Evolutionary conservation across 2,888 invertebrate genomes (phyloP), one percentile per base, ranked within the genome.

Genomic region (Myopa tessellatipennis): DNA sequence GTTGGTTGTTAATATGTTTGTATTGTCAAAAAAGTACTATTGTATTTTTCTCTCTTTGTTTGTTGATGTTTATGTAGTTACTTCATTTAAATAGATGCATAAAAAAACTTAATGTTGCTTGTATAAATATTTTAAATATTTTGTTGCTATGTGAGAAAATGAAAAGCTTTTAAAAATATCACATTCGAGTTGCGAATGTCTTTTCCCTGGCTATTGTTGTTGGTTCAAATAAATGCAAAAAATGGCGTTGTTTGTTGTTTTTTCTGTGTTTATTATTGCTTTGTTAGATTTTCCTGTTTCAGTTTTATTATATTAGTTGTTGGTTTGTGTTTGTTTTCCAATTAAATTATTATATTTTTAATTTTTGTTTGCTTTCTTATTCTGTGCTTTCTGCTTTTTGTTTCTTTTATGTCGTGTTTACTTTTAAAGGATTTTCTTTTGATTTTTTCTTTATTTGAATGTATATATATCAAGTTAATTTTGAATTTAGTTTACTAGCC

Each of bases 181-280:
- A 88, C 88, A 88, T 87, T 87, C 88, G 88, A 87, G 86, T 87
- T 88, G 85, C 84, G 88, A 87, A 88, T 88, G 87, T 87, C 26
- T 86, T 88, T 85, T 87, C 88, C 87, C 82, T 78, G 88, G 88
- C 88, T 88, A 88, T 87, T 88, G 87, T 82, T 85, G 83, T 82
- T 85, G 83, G 83, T 80, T 86, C 85, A 86, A 88, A 87, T 86
- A 86, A 86, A 86, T 85, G 84, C 81, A 82, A 81, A 82, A 61
- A 85, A 84, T 83, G 83, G 81, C 82, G 79, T 84, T 84, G 74
- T 81, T 81, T 82, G 14, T 81, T 82, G 67, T 77, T 82, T 79
- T 81, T 81, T 81, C 80, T 82, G 80, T 76, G 74, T 76, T 78
- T 79, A 72, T 79, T 78, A 70, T 68, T 80, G 2, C 26, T 26